Conservation (phyloP, 2,797 vertebrate genomes). For the Ammospiza maritima region DNA sequence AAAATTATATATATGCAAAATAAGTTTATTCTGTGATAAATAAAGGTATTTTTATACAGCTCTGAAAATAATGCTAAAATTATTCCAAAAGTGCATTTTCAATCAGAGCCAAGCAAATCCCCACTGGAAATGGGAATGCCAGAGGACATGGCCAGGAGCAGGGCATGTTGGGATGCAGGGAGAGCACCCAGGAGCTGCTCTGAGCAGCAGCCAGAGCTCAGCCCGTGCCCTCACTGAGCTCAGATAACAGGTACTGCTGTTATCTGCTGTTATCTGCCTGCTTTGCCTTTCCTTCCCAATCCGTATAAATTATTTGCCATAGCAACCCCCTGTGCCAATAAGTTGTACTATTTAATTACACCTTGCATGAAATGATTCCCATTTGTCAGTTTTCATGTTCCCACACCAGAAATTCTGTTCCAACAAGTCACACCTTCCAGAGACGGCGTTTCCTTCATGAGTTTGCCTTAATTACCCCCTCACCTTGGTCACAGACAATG, state of each 20-base stretch:
- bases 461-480: no score
- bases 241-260: neutral
- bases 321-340: neutral
- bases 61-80: neutral
- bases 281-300: neutral
- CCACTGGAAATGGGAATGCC: accelerated
- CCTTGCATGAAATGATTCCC: neutral
- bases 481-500: no score
- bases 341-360: slow-evolving; percentile 13
- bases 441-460: accelerated
- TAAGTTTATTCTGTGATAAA: neutral
- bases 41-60: neutral
- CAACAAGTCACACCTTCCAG: neutral
- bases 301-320: neutral
- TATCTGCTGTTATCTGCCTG: neutral
- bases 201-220: neutral
- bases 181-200: neutral
- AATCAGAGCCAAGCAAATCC: accelerated
- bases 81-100: neutral
- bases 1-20: neutral
- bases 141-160: neutral
- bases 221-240: neutral
- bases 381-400: neutral
- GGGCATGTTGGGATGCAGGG: neutral
- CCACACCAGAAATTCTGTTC: neutral